Percentiles rank a stretch among this genome's conserved stretches.
phyloP scores from a whole-genome alignment of 2,797 vertebrate species.

The Micropoecilia bifurca region DNA sequence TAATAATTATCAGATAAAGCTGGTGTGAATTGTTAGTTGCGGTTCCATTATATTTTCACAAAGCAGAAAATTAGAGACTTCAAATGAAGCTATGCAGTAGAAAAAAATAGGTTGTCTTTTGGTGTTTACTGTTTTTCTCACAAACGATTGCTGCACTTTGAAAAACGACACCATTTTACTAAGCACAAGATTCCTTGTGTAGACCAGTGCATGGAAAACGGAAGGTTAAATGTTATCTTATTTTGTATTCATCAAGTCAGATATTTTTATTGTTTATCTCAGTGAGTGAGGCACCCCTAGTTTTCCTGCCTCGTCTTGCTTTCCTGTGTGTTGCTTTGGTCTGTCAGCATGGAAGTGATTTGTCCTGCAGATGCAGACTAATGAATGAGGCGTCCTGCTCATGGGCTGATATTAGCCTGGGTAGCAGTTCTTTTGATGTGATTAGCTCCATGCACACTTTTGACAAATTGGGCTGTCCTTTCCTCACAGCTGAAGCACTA shows the following conservation, averaged over 20 bases:
- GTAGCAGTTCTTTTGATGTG: slow-evolving; percentile 79
- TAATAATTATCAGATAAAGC: neutral
- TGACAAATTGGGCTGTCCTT: slow-evolving; percentile 80
- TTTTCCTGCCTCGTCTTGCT: slow-evolving; percentile 36
- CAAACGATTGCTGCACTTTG: slow-evolving; percentile 50
- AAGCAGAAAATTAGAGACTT: slow-evolving; percentile 10
- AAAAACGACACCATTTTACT: slow-evolving; percentile 32
- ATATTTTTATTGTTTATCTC: slow-evolving; percentile 43
- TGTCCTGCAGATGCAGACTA: slow-evolving; percentile 76
- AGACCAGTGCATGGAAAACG: slow-evolving; percentile 14
- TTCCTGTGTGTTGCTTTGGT: slow-evolving; percentile 45
- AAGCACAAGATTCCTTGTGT: slow-evolving; percentile 32
- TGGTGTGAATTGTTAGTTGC: neutral
- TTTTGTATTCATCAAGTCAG: slow-evolving; percentile 38
- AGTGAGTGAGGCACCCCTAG: slow-evolving; percentile 11
- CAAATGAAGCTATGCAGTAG: slow-evolving; percentile 33
- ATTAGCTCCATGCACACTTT: slow-evolving; percentile 75
- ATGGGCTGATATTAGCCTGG: slow-evolving; percentile 74
- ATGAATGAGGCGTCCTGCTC: slow-evolving; percentile 77
- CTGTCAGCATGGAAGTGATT: slow-evolving; percentile 70
- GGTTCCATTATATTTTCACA: neutral
- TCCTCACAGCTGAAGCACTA: slow-evolving; percentile 71
- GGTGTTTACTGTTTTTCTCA: slow-evolving; percentile 56
- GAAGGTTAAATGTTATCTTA: slow-evolving; percentile 39
- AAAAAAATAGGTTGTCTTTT: slow-evolving; percentile 52